Conservation (phyloP, 2,113 vertebrate genomes). For the Panthera uncia region DNA sequence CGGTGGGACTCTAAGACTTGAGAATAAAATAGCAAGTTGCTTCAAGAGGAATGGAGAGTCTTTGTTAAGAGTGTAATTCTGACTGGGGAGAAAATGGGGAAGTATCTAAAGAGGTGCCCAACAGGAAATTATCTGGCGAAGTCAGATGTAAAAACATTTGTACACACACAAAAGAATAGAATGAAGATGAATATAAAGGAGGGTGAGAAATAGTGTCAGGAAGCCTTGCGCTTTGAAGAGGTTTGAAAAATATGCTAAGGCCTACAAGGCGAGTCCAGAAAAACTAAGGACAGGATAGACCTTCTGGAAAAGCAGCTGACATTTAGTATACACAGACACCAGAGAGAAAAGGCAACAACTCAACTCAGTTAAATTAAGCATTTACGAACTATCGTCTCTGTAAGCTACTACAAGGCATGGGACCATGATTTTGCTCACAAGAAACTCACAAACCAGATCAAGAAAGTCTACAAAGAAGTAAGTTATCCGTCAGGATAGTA, state of each 20-base stretch:
- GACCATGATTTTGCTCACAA: background rate
- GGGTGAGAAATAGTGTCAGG: background rate
- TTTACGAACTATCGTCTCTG: background rate
- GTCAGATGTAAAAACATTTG: conserved; percentile 16
- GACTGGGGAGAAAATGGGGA: conserved; percentile 45
- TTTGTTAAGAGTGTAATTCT: background rate
- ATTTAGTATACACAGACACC: background rate
- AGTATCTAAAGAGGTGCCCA: conserved; percentile 40
- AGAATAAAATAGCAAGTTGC: background rate
- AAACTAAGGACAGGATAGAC: background rate
- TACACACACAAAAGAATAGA: background rate
- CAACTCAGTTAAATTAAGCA: too few species aligned
- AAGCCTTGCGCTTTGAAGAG: background rate
- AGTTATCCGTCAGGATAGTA: background rate
- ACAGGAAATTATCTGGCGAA: conserved; percentile 51
- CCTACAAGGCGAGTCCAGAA: background rate
- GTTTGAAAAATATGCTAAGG: background rate
- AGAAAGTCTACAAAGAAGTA: background rate
- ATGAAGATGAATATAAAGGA: background rate
- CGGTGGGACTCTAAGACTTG: too few species aligned
- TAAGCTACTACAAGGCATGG: background rate
- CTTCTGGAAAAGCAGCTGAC: background rate
- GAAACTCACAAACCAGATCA: background rate
- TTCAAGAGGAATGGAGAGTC: background rate
- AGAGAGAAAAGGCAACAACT: background rate